These are phyloP conservation scores for Conus betulinus DNA, from an alignment of 1,140 invertebrate genomes.

Conservation along the genomic window DNA sequence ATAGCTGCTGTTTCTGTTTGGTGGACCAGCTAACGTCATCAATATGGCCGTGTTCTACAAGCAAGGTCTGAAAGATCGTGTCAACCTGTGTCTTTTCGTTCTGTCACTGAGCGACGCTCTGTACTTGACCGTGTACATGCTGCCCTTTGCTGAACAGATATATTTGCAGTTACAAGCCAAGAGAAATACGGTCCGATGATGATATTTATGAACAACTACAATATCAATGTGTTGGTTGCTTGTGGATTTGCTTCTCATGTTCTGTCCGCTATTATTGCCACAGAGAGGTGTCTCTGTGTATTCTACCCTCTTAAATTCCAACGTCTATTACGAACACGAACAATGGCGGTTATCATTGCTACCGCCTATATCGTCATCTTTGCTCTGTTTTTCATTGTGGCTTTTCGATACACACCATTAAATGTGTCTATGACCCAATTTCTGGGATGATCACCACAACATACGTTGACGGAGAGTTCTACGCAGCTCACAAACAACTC, in stretches of 20 bases:
- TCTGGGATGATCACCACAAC: neutral
- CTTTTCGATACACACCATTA: neutral
- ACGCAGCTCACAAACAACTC: neutral
- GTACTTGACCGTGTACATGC: neutral
- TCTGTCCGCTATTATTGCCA: neutral
- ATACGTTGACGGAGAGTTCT: neutral
- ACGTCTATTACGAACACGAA: neutral
- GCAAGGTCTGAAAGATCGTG: neutral
- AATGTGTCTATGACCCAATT: neutral
- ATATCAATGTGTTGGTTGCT: neutral
- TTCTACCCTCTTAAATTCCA: neutral
- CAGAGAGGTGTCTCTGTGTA: neutral
- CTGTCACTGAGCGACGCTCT: neutral
- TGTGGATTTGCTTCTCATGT: neutral
- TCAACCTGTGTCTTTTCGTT: conserved; percentile 5
- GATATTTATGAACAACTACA: neutral
- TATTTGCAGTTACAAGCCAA: neutral
- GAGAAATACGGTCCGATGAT: neutral
- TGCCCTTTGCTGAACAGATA: neutral
- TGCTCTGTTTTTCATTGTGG: neutral
- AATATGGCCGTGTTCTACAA: neutral
- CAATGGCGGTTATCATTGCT: neutral
- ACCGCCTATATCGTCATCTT: neutral
- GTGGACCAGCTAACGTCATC: neutral
- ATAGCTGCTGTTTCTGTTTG: neutral